Percentiles rank a stretch among this genome's conserved stretches.
Evolutionary conservation across 2,797 vertebrate species (phyloP).

Genomic region (Notolabrus celidotus): DNA sequence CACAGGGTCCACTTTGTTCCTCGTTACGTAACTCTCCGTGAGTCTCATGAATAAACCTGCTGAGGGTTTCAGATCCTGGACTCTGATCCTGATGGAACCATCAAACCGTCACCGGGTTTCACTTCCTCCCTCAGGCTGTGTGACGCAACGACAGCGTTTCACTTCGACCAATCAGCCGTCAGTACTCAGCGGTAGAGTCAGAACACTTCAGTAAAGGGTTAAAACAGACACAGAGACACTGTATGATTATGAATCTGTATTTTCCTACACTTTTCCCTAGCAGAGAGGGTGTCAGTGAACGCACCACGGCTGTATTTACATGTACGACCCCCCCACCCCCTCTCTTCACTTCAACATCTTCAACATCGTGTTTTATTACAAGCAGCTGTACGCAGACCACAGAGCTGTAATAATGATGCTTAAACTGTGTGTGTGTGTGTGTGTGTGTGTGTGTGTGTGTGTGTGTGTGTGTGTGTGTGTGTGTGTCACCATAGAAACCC

Average conservation of each 20-base stretch:
- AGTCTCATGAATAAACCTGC: constrained; percentile 61
- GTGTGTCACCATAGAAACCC: constrained; percentile 48
- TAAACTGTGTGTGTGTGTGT: constrained; percentile 3
- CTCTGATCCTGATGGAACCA: too few relatives aligned
- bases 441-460: constrained; percentile 40
- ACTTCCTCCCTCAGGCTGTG: too few relatives aligned
- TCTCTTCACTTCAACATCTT: constrained; percentile 7
- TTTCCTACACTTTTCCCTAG: too few relatives aligned
- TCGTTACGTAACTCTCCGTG: constrained; percentile 37
- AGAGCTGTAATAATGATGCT: constrained; percentile 43
- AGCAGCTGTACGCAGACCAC: constrained; percentile 62
- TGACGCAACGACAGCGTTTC: too few relatives aligned
- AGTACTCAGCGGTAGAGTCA: too few relatives aligned
- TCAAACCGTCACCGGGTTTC: too few relatives aligned
- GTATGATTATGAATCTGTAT: too few relatives aligned
- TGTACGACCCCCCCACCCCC: constrained; percentile 21
- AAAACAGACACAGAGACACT: too few relatives aligned
- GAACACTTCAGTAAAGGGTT: too few relatives aligned
- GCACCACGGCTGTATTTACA: constrained; percentile 2
- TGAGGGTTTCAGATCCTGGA: constrained; percentile 24
- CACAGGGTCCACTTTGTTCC: constrained; percentile 29
- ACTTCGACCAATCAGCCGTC: too few relatives aligned
- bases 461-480: too few relatives aligned
- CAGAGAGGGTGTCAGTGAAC: neutral
- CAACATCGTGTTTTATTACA: constrained; percentile 64